Base-by-base conservation (phyloP, 2,113 vertebrate species). In the Poicephalus meyeri region DNA sequence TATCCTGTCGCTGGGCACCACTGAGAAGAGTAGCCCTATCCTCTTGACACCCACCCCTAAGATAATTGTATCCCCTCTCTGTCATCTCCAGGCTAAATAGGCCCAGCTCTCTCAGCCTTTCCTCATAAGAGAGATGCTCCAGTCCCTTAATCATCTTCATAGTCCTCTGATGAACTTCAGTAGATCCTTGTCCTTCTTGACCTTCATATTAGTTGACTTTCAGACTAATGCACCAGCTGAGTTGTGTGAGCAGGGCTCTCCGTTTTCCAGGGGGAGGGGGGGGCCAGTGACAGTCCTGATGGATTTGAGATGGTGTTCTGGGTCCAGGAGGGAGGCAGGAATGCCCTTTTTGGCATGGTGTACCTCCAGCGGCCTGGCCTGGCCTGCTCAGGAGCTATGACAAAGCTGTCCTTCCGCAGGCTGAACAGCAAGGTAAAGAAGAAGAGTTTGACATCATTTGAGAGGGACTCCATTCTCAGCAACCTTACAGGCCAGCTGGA, bases 401-500 rank as follows among this genome's bases (percentile, higher is more conserved):
- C 71, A 42, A 72, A 64, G 29, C 60, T 56, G 65, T 74, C 88
- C 42, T 47, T 95, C 77, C 71, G 64, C 63, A 99, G 99, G 80
- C 96, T 99, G 52, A 99, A 99, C 16, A 93, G 98, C 97, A 99
- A 99, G 96, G 99, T 99, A 66, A 99, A 98, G 97, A 99, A 99
- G 98, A 99, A 91, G 98, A 97, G 33, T 76, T 96, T 99, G 79
- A 99, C 99, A 0, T 98, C 99, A 0, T 99, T 99, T 61, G 97
- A 99, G 98, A 98, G 99, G 50, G 99, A 99, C 97, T 98, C 76
- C 79, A 98, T 98, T 52, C 97, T 99, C 86, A 99, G 99, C 94
- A 98, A 97, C 91, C 70, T 99, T 96, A 97, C 91, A 0, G 97
- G 98, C 19, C 98, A 99, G 97, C 97, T 99, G 65, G 98, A 99